Base-by-base conservation (phyloP, 2,113 vertebrate species). In the Hyaena hyaena region DNA sequence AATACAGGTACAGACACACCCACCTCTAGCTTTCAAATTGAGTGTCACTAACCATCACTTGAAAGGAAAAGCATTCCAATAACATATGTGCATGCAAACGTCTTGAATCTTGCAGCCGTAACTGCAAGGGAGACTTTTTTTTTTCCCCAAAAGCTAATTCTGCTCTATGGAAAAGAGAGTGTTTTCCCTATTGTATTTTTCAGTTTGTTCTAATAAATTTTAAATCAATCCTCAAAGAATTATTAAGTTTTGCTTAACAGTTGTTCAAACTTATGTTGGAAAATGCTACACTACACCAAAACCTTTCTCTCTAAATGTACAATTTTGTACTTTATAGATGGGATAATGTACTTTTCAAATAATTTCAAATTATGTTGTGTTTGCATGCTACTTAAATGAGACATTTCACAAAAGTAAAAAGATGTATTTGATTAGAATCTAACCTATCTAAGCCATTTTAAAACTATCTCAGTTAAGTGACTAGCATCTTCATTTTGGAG, bases 141-240 rank as follows among this genome's bases (percentile, higher is more conserved):
- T 39, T 45, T 63, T n/a, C n/a, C 7, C 24, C n/a, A 14, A n/a
- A 55, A 95, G 45, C 50, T 3, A 53, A 58, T 33, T 21, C 17
- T 19, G 1, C 10, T 45, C 0, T 39, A 15, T 10, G 50, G 76
- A 61, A 45, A 87, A 14, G 26, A 35, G 0, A 48, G 10, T 3
- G 45, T 7, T 0, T 17, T 61, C 45, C 33, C 8, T 88, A 28
- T 66, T 15, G 66, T 50, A 28, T 65, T 77, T 43, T 86, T 82
- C 17, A 24, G 35, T 35, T 89, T 89, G 26, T 50, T 96, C 81
- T 74, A 17, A 86, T 82, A 96, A 90, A 71, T 80, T 73, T 95
- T 90, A 83, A 90, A 83, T 93, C 81, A 43, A 6, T 65, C 21
- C 26, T 95, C 16, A 88, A 80, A 83, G 31, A 43, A 45, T 50